Conservation (phyloP, 2,888 invertebrate species). For the Cephus sareptanus region DNA sequence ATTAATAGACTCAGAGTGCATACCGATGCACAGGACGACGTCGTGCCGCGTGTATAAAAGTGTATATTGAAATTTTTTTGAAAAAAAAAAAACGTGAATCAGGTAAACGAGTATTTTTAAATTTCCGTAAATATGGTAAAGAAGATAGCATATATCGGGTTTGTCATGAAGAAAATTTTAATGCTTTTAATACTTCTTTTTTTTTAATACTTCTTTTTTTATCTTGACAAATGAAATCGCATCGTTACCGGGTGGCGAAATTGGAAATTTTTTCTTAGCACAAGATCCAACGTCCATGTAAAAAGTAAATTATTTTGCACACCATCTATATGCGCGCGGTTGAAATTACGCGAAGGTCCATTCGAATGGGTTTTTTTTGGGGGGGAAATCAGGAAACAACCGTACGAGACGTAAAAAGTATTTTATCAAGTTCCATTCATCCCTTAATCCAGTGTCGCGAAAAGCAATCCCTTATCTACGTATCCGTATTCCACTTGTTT, state of each 20-base stretch:
- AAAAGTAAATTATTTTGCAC: too few relatives aligned
- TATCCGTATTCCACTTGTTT: not conserved
- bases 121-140: not conserved
- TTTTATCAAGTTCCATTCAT: not conserved
- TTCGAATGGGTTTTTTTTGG: too few relatives aligned
- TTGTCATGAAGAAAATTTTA: not conserved
- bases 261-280: too few relatives aligned
- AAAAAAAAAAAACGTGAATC: not conserved
- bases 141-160: not conserved
- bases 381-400: too few relatives aligned
- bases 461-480: not conserved
- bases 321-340: too few relatives aligned
- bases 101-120: not conserved
- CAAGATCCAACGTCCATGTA: too few relatives aligned
- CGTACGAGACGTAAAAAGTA: too few relatives aligned
- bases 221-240: not conserved
- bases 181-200: not conserved
- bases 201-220: not conserved
- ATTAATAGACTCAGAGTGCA: not conserved
- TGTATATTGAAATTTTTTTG: not conserved
- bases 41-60: not conserved
- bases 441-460: not conserved
- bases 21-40: not conserved
- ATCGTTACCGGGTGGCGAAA: too few relatives aligned
- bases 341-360: too few relatives aligned